phyloP scores from a whole-genome alignment of 2,888 invertebrate species.

The Antitype chi region DNA sequence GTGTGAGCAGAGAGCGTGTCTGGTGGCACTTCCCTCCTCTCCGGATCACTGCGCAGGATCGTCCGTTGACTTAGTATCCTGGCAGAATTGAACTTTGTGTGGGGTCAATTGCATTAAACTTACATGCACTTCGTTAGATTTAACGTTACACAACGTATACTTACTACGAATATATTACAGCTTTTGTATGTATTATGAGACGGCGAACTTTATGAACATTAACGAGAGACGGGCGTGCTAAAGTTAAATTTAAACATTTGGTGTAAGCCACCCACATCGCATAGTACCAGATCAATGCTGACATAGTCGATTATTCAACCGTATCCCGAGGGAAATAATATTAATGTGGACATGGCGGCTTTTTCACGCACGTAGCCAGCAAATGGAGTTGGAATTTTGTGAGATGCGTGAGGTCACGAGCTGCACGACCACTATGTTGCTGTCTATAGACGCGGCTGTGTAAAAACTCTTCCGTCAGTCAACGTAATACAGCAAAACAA shows the following conservation, averaged over 20 bases:
- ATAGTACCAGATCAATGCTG: conserved; percentile 56
- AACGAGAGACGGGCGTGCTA: conserved; percentile 31
- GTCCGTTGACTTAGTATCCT: conserved; percentile 75
- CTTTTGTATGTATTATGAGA: conserved; percentile 16
- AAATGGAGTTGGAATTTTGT: conserved; percentile 83
- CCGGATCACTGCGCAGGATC: conserved; percentile 77
- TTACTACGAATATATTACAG: conserved; percentile 27
- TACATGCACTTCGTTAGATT: conserved; percentile 57
- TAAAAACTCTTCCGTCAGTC: conserved; percentile 77
- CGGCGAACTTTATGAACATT: conserved; percentile 19
- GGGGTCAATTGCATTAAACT: conserved; percentile 71
- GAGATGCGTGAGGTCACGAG: conserved; percentile 84
- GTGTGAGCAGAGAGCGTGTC: conserved; percentile 76
- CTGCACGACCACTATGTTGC: conserved; percentile 73
- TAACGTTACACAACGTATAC: conserved; percentile 38
- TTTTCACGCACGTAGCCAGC: conserved; percentile 85
- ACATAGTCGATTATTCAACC: conserved; percentile 71
- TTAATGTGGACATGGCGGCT: conserved; percentile 76
- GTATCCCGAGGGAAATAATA: conserved; percentile 77
- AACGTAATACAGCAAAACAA: conserved; percentile 47
- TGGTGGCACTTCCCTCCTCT: conserved; percentile 74
- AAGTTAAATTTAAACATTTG: conserved; percentile 51
- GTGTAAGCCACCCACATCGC: conserved; percentile 37
- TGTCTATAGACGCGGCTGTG: conserved; percentile 56
- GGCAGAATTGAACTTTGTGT: conserved; percentile 71